Base-by-base conservation (phyloP, 2,888 invertebrate species). In the Philaethria dido region DNA sequence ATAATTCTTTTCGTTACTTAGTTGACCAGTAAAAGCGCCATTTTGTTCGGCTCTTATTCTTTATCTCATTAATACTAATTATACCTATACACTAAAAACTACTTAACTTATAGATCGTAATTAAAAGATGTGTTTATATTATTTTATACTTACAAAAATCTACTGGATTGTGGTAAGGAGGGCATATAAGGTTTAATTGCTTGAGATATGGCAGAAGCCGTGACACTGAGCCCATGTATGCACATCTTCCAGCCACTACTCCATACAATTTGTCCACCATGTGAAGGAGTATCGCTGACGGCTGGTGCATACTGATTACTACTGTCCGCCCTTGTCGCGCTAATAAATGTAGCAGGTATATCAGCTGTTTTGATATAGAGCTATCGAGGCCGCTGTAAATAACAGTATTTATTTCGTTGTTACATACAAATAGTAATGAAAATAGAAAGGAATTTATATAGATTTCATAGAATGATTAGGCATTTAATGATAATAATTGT, bases 201-300 rank as follows among this genome's bases (percentile, higher is more conserved):
- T 94, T 93, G 69, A 98, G 88, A 89, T 96, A 98, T 0, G 96
- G 96, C 59, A 98, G 92, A 22, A 99, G 87, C 66, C 95, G 94
- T 36, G 93, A 93, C 0, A 97, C 94, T 0, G 96, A 94, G 9
- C 98, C 98, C 69, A 96, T 95, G 82, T 96, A 97, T 18, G 96
- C 94, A 80, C 97, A 97, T 72, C 94, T 93, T 0, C 98, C 98
- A 39, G 94, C 95, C 0, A 96, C 95, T 18, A 99, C 87, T 39
- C 97, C 96, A 85, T 98, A 98, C 47, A 98, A 86, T 81, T 97
- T 95, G 87, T 98, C 98, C 83, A 98, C 97, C 95, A 97, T 96
- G 78, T 96, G 95, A 77, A 98, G 95, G 52, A 98, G 93, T 59
- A 95, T 92, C 2, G 98, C 97, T 69, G 97, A 97, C 0, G 98